Conservation (phyloP, 1,140 invertebrate species). For the Pararge aegeria region DNA sequence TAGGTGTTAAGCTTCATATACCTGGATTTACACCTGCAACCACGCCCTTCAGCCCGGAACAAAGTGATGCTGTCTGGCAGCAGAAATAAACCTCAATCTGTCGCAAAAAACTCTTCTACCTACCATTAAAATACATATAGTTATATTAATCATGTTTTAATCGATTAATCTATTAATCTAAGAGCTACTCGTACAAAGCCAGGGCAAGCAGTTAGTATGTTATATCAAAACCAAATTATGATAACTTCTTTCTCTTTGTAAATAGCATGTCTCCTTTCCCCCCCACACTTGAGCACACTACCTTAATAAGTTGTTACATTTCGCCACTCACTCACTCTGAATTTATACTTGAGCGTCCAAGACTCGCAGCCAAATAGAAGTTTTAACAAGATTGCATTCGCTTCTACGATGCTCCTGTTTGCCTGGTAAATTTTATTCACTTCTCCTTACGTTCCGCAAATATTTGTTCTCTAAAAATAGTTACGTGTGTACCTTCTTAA, state of each 20-base stretch:
- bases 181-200: too few relatives aligned
- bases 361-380: conserved; percentile 16
- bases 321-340: conserved; percentile 13
- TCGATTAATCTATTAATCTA: too few relatives aligned
- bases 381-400: conserved; percentile 26
- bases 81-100: too few relatives aligned
- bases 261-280: background rate
- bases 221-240: background rate
- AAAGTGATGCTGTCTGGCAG: too few relatives aligned
- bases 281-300: background rate
- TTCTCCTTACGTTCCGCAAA: background rate
- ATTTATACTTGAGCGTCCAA: conserved; percentile 15
- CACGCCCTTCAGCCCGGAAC: too few relatives aligned
- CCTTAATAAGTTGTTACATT: conserved; percentile 2
- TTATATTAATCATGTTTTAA: too few relatives aligned
- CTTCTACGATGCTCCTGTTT: conserved; percentile 11
- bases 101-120: too few relatives aligned
- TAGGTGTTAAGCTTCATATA: too few relatives aligned
- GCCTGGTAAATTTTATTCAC: conserved; percentile 11
- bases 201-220: too few relatives aligned
- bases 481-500: too few relatives aligned
- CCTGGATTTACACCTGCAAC: too few relatives aligned
- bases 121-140: too few relatives aligned
- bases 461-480: background rate
- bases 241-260: background rate